These are phyloP conservation scores for Litocranius walleri DNA, from an alignment of 2,113 vertebrate genomes.

Conservation along the genomic window DNA sequence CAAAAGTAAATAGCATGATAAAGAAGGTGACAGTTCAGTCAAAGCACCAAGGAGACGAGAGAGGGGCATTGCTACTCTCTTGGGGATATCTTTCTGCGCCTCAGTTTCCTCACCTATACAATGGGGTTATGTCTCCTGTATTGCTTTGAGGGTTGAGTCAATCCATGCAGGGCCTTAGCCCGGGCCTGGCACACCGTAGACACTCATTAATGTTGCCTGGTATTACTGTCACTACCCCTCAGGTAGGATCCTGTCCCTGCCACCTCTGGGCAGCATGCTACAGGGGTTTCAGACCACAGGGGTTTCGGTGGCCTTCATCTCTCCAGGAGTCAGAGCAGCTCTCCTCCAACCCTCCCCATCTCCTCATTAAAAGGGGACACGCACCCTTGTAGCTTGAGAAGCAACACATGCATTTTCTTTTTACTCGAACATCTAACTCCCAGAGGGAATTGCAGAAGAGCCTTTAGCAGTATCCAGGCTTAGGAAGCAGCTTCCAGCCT, in stretches of 20 bases:
- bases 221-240: background rate
- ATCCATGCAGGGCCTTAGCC: background rate
- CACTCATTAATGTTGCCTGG: background rate
- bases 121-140: no score
- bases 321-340: background rate
- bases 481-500: background rate
- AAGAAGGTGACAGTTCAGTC: background rate
- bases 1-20: background rate
- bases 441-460: background rate
- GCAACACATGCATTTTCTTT: constrained; percentile 29
- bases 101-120: background rate
- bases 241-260: background rate
- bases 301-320: background rate
- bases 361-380: constrained; percentile 37
- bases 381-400: background rate
- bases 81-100: background rate
- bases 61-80: background rate
- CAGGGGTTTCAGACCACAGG: background rate
- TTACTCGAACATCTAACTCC: background rate
- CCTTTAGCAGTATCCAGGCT: constrained; percentile 9
- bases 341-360: background rate
- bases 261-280: rapidly evolving
- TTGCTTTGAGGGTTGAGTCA: background rate
- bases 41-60: background rate
- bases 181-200: background rate